A percentile compares a stretch with the other conserved stretches of the same genome.
Evolutionary conservation across 2,888 invertebrate species (phyloP).

Genomic region (Bibio marci): DNA sequence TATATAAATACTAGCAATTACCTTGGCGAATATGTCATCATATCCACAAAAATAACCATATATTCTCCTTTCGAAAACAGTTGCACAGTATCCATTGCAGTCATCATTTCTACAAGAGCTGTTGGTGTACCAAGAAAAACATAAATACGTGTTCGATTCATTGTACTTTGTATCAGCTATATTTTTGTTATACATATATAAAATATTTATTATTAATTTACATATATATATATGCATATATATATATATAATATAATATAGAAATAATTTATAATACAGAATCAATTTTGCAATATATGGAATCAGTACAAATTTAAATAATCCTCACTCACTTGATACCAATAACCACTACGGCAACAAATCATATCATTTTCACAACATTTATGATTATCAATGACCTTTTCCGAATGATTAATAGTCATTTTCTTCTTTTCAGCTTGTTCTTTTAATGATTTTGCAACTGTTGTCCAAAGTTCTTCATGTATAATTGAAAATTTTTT

Average conservation of each 20-base stretch:
- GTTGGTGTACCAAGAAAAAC: slow-evolving; percentile 80
- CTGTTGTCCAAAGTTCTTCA: slow-evolving; percentile 64
- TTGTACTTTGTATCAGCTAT: slow-evolving; percentile 48
- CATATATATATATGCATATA: too few relatives aligned
- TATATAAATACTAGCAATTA: too few relatives aligned
- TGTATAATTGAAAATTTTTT: slow-evolving; percentile 79
- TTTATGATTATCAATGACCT: slow-evolving; percentile 51
- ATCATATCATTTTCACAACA: slow-evolving; percentile 59
- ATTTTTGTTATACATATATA: not conserved
- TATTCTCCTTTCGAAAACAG: slow-evolving; percentile 85
- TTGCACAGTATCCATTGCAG: slow-evolving; percentile 74
- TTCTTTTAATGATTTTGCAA: slow-evolving; percentile 61
- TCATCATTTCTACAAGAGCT: slow-evolving; percentile 79
- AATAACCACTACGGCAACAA: slow-evolving; percentile 63
- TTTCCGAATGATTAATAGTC: slow-evolving; percentile 63
- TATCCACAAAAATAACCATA: slow-evolving; percentile 88
- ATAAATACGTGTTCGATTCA: slow-evolving; percentile 81
- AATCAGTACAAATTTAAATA: too few relatives aligned
- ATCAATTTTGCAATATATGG: too few relatives aligned
- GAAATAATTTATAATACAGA: too few relatives aligned
- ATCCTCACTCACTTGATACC: slow-evolving; percentile 49
- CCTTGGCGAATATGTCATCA: slow-evolving; percentile 63
- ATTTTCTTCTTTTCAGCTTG: slow-evolving; percentile 62
- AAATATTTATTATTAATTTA: too few relatives aligned
- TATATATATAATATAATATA: too few relatives aligned